Base-by-base conservation (phyloP, 2,888 invertebrate genomes). In the Apotomis turbidana region DNA sequence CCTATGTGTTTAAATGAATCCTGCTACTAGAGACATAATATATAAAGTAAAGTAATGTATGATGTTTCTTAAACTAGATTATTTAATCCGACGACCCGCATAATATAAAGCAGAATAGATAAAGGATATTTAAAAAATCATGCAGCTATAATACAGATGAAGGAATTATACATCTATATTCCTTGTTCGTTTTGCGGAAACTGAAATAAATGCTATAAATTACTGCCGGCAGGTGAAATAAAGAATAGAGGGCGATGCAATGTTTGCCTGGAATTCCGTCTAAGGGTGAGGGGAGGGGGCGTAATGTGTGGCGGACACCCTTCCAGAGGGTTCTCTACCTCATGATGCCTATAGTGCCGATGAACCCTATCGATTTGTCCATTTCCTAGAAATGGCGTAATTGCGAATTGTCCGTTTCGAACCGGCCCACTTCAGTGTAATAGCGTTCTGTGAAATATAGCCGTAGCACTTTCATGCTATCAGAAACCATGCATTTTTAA, bases 361-460 rank as follows among this genome's bases (percentile, higher is more conserved):
- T 92, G 92, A 72, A 92, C 92, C 93, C 87, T 90, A 92, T 93
- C 90, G 93, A 93, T 93, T 92, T 79, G 83, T 81, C 81, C 83
- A 85, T 87, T 90, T 90, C 90, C 82, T 84, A 85, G 88, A 85
- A 88, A 83, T 83, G 81, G 81, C 83, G 87, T 90, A 89, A 91
- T 90, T 91, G 89, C 87, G 83, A 87, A 90, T 87, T 81, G 85
- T 78, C 74, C 75, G 75, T 72, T 62, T 63, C 59, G 68, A 72
- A 68, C 59, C 57, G 68, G 71, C 51, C 61, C 57, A 68, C 73
- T 66, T 55, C 46, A 15, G 6, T 52, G 59, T 63, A 71, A 64
- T 73, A 70, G 70, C 44, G 62, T 63, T 57, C 70, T 51, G 70
- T n/a, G 70, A 62, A 70, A 55, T 72, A 59, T 72, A 63, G 58